phyloP scores from a whole-genome alignment of 2,888 invertebrate genomes.

The Phyllotreta cruciferae region DNA sequence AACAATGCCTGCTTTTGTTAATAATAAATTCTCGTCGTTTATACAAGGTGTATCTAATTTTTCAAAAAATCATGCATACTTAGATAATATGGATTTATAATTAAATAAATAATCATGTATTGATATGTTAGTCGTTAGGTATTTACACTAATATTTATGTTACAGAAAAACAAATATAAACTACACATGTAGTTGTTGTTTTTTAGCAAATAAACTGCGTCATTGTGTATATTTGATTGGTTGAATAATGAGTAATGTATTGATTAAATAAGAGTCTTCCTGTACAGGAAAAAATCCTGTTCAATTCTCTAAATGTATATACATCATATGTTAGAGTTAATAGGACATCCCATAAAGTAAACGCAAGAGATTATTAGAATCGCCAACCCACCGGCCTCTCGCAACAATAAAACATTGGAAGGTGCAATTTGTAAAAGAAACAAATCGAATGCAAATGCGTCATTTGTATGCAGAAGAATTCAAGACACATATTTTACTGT shows the following conservation, averaged over 20 bases:
- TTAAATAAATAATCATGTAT: too few species aligned
- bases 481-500: constrained; percentile 40
- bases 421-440: constrained; percentile 46
- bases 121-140: too few species aligned
- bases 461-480: constrained; percentile 46
- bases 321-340: constrained; percentile 9
- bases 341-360: constrained; percentile 12
- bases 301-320: not conserved
- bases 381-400: constrained; percentile 40
- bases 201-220: too few species aligned
- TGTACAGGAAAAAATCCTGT: not conserved
- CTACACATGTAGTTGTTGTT: too few species aligned
- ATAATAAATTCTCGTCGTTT: not conserved
- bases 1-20: not conserved
- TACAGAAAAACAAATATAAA: too few species aligned
- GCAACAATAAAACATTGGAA: constrained; percentile 43
- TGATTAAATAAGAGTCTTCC: too few species aligned
- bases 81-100: not conserved
- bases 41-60: not conserved
- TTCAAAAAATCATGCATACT: not conserved
- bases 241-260: too few species aligned
- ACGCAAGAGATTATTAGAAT: constrained; percentile 27
- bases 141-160: too few species aligned
- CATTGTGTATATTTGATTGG: too few species aligned
- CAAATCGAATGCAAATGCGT: constrained; percentile 45